Evolutionary conservation across 2,797 vertebrate genomes (phyloP), one percentile per base, ranked within the genome.

Genomic region (Anguilla pacifica): DNA sequence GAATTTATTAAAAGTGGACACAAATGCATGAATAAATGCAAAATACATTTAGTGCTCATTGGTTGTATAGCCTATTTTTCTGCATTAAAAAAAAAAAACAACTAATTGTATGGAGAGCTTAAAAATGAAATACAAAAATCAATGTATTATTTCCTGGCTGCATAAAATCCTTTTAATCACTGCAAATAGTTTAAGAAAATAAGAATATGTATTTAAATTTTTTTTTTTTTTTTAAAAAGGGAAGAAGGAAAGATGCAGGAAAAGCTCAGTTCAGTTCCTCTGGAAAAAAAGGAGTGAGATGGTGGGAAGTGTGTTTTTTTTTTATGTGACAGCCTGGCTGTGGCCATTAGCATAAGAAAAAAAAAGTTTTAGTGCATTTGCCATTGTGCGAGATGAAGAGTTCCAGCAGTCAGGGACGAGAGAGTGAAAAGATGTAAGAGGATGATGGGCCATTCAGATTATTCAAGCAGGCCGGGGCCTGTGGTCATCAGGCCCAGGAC

Each of bases 271-370:
- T 93, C 91, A 90, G 90, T 90, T 91, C 88, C 90, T 91, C 84
- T 74, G 90, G 88, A 46, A 82, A 51, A 81, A 72, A 88, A 82
- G 49, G 39, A 93, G 88, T 86, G 88, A 84, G 87, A 95, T 96
- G 95, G 95, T 95, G 96, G 94, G 94, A 94, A 96, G 95, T 94
- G 94, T 93, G 93, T 96, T 96, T 97, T 97, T 97, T 96, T 97
- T 97, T 96, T 97, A 96, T 95, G 95, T 93, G 96, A 97, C 95
- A 94, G 91, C 96, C 90, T 81, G 89, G 96, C 97, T 92, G 94
- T 93, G 89, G 86, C 84, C 92, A 99, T 99, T 99, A 98, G 97
- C 98, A 99, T 99, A 96, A 98, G 97, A 98, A 98, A 95, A 87
- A 77, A 96, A 97, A 97, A 97, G 97, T 97, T 97, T 98, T 97